Conservation (phyloP, 64 coral and sea anemone genomes). For the Exaiptasia diaphana region DNA sequence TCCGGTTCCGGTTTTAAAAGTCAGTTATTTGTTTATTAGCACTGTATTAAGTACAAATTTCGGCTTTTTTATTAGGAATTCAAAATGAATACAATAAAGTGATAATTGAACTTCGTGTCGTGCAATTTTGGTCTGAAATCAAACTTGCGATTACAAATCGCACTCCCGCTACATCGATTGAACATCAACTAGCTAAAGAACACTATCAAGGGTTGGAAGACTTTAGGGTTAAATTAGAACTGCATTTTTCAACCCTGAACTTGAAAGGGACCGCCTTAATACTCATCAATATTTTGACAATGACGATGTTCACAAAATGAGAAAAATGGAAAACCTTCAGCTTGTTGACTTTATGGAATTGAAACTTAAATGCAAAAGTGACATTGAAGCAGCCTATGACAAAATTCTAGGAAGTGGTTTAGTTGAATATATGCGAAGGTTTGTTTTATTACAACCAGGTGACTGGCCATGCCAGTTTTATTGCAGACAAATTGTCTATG, state of each 20-base stretch:
- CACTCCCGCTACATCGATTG: no score
- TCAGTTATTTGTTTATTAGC: no score
- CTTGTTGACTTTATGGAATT: conserved; percentile 50
- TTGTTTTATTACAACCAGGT: conserved; percentile 49
- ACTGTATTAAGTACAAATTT: no score
- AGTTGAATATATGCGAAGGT: conserved; percentile 27
- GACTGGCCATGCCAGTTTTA: conserved; percentile 52
- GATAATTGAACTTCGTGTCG: no score
- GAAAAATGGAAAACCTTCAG: conserved; percentile 58
- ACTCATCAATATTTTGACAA: conserved; percentile 49
- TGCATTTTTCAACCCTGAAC: conserved; percentile 46
- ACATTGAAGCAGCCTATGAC: conserved; percentile 47
- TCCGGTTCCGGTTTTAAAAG: no score
- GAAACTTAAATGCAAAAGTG: conserved; percentile 32
- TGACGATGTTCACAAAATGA: conserved; percentile 40
- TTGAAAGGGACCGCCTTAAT: conserved; percentile 24
- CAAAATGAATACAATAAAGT: no score
- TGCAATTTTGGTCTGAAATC: no score
- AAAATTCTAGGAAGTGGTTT: conserved; percentile 1
- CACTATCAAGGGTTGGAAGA: conserved; percentile 12
- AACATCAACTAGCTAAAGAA: conserved; percentile 9
- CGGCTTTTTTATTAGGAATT: no score
- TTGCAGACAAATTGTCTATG: conserved; percentile 21
- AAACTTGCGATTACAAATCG: no score
- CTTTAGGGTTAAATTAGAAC: conserved; percentile 33